These are phyloP conservation scores for Sminthurides aquaticus DNA, from an alignment of 2,888 invertebrate genomes.

Conservation along the genomic window DNA sequence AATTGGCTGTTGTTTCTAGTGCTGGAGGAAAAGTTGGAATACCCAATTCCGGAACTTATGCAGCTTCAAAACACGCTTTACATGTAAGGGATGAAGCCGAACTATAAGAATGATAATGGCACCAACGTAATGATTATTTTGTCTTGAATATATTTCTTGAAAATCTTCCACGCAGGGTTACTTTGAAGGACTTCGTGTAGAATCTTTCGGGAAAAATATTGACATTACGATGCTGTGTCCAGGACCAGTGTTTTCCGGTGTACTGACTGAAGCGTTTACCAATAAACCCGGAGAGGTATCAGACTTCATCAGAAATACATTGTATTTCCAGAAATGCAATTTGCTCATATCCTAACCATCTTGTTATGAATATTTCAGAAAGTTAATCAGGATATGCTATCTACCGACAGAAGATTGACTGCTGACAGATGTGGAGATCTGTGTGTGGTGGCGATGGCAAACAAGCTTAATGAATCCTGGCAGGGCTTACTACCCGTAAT, in stretches of 20 bases:
- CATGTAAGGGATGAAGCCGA: slow-evolving; percentile 55
- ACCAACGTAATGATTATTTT: slow-evolving; percentile 13
- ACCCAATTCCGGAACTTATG: slow-evolving; percentile 63
- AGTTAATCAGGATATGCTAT: slow-evolving; percentile 44
- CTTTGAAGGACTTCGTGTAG: slow-evolving; percentile 57
- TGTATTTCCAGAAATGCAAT: neutral
- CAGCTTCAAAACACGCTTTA: slow-evolving; percentile 67
- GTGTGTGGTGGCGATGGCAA: slow-evolving; percentile 51
- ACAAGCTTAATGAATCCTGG: slow-evolving; percentile 60
- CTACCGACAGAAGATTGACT: slow-evolving; percentile 48
- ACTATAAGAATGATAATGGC: slow-evolving; percentile 7
- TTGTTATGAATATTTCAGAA: slow-evolving; percentile 43
- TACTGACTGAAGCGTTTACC: slow-evolving; percentile 63
- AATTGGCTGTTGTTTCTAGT: slow-evolving; percentile 68
- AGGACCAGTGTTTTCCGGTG: slow-evolving; percentile 66
- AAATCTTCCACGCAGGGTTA: slow-evolving; percentile 62
- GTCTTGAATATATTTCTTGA: slow-evolving; percentile 5
- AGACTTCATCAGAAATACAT: neutral
- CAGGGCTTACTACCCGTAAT: slow-evolving; percentile 60
- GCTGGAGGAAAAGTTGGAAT: slow-evolving; percentile 61
- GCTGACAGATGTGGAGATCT: slow-evolving; percentile 52
- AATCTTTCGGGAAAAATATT: slow-evolving; percentile 56
- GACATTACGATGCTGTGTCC: slow-evolving; percentile 65
- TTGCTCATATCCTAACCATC: neutral
- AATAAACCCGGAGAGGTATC: slow-evolving; percentile 55